Percentiles rank a stretch among this genome's conserved stretches.
Conservation (phyloP, 2,888 invertebrate genomes). For the Volucella zonaria region DNA sequence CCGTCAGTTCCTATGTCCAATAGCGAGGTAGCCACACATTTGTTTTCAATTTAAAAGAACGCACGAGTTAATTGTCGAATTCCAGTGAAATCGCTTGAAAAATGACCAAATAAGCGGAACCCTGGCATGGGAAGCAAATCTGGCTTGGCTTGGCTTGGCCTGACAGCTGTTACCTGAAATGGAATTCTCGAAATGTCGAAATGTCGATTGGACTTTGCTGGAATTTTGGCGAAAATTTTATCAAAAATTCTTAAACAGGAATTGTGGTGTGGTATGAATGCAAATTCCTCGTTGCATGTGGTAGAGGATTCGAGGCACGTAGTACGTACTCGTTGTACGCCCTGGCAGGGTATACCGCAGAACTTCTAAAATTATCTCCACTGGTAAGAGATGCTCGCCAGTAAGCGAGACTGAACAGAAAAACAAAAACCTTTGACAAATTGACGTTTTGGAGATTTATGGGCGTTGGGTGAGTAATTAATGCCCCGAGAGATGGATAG, state of each 20-base stretch:
- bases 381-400: conserved; percentile 3
- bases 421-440: conserved; percentile 61
- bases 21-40: not conserved
- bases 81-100: conserved; percentile 28
- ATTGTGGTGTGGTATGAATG: conserved; percentile 31
- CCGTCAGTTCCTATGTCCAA: too few relatives aligned
- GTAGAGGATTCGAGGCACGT: not conserved
- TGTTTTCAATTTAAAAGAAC: conserved; percentile 42
- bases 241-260: conserved; percentile 11
- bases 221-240: conserved; percentile 22
- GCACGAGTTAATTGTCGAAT: conserved; percentile 22
- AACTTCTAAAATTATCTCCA: conserved; percentile 51
- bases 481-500: conserved; percentile 68
- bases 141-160: not conserved
- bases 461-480: conserved; percentile 67
- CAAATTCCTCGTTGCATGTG: conserved; percentile 19
- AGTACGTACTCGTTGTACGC: conserved; percentile 8
- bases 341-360: conserved; percentile 13
- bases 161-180: not conserved
- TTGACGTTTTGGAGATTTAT: conserved; percentile 73
- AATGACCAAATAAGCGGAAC: conserved; percentile 27
- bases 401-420: not conserved
- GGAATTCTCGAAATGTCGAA: conserved; percentile 14
- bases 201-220: conserved; percentile 19
- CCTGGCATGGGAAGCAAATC: conserved; percentile 9